Evolutionary conservation across 2,888 invertebrate species (phyloP).

Genomic region (Drosophila formosana): DNA sequence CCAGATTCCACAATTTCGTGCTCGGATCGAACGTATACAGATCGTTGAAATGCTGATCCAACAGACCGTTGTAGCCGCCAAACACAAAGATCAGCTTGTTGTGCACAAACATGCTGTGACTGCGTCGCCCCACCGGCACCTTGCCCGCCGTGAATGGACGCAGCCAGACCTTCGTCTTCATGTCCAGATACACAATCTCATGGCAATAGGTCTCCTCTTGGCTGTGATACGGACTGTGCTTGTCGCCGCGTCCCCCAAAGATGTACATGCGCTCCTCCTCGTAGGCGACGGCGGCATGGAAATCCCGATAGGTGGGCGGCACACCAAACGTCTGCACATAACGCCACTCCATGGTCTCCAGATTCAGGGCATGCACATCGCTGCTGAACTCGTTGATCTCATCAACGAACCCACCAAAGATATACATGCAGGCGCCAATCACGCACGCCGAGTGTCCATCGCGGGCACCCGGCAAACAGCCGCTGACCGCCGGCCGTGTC

Average conservation of each 20-base stretch:
- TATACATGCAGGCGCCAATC: constrained; percentile 92
- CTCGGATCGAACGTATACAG: constrained; percentile 90
- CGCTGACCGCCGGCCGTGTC: constrained; percentile 89
- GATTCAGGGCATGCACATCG: constrained; percentile 91
- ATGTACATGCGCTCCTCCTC: constrained; percentile 93
- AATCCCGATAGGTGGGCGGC: constrained; percentile 92
- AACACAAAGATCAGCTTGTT: constrained; percentile 93
- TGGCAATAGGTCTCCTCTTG: constrained; percentile 92
- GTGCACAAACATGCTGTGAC: constrained; percentile 95
- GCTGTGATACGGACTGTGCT: constrained; percentile 88
- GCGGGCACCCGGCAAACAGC: constrained; percentile 91
- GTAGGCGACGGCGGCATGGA: constrained; percentile 92
- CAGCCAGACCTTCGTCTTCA: constrained; percentile 89
- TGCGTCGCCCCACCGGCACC: constrained; percentile 92
- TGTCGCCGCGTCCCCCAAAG: constrained; percentile 95
- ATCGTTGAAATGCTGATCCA: constrained; percentile 93
- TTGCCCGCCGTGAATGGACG: constrained; percentile 87
- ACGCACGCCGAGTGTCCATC: constrained; percentile 97
- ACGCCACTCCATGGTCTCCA: constrained; percentile 90
- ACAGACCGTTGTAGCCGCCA: constrained; percentile 94
- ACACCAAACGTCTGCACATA: constrained; percentile 88
- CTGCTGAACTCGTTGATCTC: constrained; percentile 92
- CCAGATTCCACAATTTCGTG: constrained; percentile 87
- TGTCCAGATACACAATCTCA: constrained; percentile 91
- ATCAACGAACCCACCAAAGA: constrained; percentile 97